Percentiles rank a stretch among this genome's conserved stretches.
These are phyloP conservation scores for Eubasilissa regina DNA, from an alignment of 1,140 invertebrate species.

Conservation along the genomic window DNA sequence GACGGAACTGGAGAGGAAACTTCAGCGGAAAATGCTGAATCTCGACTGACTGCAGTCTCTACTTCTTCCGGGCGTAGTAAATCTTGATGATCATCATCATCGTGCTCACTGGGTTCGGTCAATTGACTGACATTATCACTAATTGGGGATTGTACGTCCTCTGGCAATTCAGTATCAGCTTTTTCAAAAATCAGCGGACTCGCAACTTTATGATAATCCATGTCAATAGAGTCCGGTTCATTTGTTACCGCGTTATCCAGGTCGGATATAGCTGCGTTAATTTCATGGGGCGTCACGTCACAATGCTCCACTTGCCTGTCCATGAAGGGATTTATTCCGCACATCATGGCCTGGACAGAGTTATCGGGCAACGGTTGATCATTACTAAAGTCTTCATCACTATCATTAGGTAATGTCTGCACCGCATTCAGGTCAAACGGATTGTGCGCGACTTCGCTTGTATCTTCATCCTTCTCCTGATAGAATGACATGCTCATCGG, in stretches of 20 bases:
- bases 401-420: constrained; percentile 74
- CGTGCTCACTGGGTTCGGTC: constrained; percentile 51
- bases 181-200: constrained; percentile 51
- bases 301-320: constrained; percentile 2
- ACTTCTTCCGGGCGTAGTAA: constrained; percentile 6
- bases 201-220: constrained; percentile 17
- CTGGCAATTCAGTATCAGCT: constrained; percentile 18
- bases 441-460: constrained; percentile 68
- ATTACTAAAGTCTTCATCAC: constrained; percentile 71
- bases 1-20: constrained; percentile 38
- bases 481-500: constrained; percentile 82
- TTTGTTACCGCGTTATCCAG: constrained; percentile 54
- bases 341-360: constrained; percentile 26
- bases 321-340: constrained; percentile 44
- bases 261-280: constrained; percentile 55
- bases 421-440: constrained; percentile 78
- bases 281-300: constrained; percentile 53
- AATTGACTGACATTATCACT: constrained; percentile 51
- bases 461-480: constrained; percentile 76
- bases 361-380: constrained; percentile 59
- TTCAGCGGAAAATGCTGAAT: constrained; percentile 40
- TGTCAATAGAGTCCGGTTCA: constrained; percentile 49
- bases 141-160: constrained; percentile 35
- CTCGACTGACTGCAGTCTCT: constrained; percentile 25
- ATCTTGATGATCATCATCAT: constrained; percentile 28